Evolutionary conservation across 2,888 invertebrate genomes (phyloP), one percentile per base, ranked within the genome.

Genomic region (Zonitis immaculata): DNA sequence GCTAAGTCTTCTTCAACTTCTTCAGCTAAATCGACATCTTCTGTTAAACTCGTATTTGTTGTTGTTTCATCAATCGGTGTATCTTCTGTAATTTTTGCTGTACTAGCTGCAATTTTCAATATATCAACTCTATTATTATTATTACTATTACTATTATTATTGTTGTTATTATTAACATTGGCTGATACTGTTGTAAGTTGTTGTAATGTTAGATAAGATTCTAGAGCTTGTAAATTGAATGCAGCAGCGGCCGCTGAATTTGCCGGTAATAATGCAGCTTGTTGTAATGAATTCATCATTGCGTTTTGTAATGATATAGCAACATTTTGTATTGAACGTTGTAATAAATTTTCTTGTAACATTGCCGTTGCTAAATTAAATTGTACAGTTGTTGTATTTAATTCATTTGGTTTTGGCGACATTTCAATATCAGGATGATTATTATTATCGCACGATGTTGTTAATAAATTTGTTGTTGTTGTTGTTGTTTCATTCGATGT

Each of bases 241-340:
- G 91, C 91, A 30, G 89, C 88, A 30, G 91, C 91, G 7, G 90
- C 91, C 4, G 90, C 88, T 2, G 90, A 90, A 65, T 90, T 89
- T 0, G 87, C 86, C 6, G 91, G 91, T 65, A 91, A 74, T 20
- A 91, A 77, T 0, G 91, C 90, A 1, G 91, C 91, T 70, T 91
- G 88, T 73, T 91, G 91, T 60, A 91, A 76, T 8, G 91, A 89
- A 67, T 86, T 88, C 77, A 91, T 86, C 82, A 92, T 86, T 7
- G 91, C 89, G 70, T 88, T 89, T 76, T 92, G 91, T 47, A 91
- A 78, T 11, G 89, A 88, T 61, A 91, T 79, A 28, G 90, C 89
- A 46, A 91, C 89, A 66, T 85, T 87, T 74, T 88, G 88, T 14
- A 82, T 75, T 32, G 78, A 77, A 47, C 79, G 68, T 65, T 78